Evolutionary conservation across 2,888 invertebrate genomes (phyloP).

Genomic region (Agonopterix subpropinquella): DNA sequence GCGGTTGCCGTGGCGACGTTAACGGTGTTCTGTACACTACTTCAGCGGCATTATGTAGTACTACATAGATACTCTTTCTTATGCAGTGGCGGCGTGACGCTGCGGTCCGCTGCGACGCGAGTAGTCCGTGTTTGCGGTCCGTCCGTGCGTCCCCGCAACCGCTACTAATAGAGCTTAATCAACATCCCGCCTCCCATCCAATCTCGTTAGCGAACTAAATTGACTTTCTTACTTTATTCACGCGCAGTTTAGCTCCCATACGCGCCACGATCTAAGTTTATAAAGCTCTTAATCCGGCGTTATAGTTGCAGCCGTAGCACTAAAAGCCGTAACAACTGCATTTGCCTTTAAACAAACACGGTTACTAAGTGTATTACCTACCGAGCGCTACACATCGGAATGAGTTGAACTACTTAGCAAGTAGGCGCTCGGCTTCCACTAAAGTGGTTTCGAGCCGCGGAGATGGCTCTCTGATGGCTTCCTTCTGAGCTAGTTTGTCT

Average conservation of each 20-base stretch:
- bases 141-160: conserved; percentile 48
- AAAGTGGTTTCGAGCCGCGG: conserved; percentile 48
- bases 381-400: conserved; percentile 43
- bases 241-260: conserved; percentile 38
- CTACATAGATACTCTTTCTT: no score
- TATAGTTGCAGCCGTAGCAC: conserved; percentile 38
- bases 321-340: conserved; percentile 56
- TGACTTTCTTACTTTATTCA: conserved; percentile 52
- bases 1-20: conserved; percentile 2
- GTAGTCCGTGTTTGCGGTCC: conserved; percentile 36
- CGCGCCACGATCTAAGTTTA: conserved; percentile 43
- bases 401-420: conserved; percentile 50
- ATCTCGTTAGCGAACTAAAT: conserved; percentile 63
- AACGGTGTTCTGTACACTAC: background rate
- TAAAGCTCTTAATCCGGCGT: conserved; percentile 46
- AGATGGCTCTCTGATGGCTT: conserved; percentile 48
- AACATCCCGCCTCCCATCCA: conserved; percentile 53
- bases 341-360: conserved; percentile 52
- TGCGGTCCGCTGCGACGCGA: conserved; percentile 35
- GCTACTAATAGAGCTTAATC: conserved; percentile 55
- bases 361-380: conserved; percentile 51
- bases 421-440: conserved; percentile 42
- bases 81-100: conserved; percentile 25
- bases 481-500: conserved; percentile 50
- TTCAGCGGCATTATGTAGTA: background rate